Percentiles rank a stretch among this genome's conserved stretches.
Conservation (phyloP, 1,140 invertebrate species). For the Dendrolimus kikuchii region DNA sequence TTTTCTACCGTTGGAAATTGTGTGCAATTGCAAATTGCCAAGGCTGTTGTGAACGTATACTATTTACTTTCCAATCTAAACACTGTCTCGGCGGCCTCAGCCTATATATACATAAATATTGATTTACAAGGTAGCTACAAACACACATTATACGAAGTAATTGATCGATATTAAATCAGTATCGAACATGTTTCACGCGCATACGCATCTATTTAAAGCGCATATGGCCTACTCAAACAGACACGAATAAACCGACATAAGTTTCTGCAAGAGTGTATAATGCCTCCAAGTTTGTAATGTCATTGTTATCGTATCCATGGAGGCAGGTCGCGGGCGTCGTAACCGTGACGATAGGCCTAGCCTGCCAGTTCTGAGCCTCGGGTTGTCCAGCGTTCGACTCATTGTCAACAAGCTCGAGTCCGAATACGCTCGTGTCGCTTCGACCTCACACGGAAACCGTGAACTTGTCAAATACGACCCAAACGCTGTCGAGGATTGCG, state of each 20-base stretch:
- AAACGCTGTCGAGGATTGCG: conserved; percentile 25
- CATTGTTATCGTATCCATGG: conserved; percentile 51
- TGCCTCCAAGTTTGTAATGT: conserved; percentile 18
- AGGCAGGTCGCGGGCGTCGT: conserved; percentile 42
- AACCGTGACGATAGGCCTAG: conserved; percentile 57
- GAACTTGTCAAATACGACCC: conserved; percentile 51
- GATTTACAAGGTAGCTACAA: conserved; percentile 23
- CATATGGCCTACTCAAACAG: conserved; percentile 41
- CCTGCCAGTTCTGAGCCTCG: conserved; percentile 49
- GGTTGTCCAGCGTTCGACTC: conserved; percentile 53
- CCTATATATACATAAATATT: conserved; percentile 12
- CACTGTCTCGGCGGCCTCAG: conserved; percentile 7
- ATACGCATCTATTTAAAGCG: conserved; percentile 33
- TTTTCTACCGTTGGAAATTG: too few relatives aligned
- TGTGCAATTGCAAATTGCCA: conserved; percentile 5
- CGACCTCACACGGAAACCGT: conserved; percentile 20
- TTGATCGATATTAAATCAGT: conserved; percentile 38
- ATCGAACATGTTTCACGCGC: conserved; percentile 30
- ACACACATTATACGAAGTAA: conserved; percentile 20
- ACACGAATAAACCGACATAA: conserved; percentile 30
- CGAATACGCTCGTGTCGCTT: conserved; percentile 36
- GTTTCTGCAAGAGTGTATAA: neutral
- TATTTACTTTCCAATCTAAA: conserved; percentile 9
- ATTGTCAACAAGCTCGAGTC: conserved; percentile 59
- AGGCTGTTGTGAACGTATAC: conserved; percentile 9